Evolutionary conservation across 1,140 invertebrate genomes (phyloP).

Genomic region (Pogonomyrmex californicus): DNA sequence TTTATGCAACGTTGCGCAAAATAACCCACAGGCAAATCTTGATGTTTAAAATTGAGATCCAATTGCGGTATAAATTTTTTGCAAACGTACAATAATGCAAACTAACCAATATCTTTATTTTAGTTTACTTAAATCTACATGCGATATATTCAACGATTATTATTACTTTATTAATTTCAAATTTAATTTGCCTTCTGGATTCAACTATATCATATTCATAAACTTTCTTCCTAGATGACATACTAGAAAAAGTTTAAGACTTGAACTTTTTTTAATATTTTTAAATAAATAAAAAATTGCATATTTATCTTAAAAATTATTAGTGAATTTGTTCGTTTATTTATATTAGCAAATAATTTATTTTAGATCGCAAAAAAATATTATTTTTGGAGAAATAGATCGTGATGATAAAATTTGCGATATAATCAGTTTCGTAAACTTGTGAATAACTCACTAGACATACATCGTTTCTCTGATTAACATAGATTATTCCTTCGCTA

Average conservation of each 20-base stretch:
- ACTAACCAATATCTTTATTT: not conserved
- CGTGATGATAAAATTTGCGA: not conserved
- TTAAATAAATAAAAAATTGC: not conserved
- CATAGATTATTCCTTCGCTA: not conserved
- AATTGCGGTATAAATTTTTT: conserved; percentile 23
- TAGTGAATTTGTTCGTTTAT: not conserved
- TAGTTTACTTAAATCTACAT: conserved; percentile 13
- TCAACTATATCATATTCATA: not conserved
- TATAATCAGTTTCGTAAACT: not conserved
- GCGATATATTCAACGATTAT: too few relatives aligned
- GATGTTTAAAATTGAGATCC: conserved; percentile 38
- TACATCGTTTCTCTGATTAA: not conserved
- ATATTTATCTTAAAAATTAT: not conserved
- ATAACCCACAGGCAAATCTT: not conserved
- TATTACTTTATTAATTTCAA: not conserved
- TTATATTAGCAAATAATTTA: not conserved
- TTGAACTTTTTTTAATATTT: not conserved
- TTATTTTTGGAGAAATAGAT: not conserved
- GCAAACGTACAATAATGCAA: not conserved
- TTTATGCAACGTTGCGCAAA: conserved; percentile 21
- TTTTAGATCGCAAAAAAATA: not conserved
- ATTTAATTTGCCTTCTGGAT: not conserved
- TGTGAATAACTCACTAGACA: not conserved
- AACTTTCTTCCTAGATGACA: not conserved
- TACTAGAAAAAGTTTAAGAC: not conserved